phyloP scores from a whole-genome alignment of 2,113 vertebrate genomes.

The Myiagra hebetior region DNA sequence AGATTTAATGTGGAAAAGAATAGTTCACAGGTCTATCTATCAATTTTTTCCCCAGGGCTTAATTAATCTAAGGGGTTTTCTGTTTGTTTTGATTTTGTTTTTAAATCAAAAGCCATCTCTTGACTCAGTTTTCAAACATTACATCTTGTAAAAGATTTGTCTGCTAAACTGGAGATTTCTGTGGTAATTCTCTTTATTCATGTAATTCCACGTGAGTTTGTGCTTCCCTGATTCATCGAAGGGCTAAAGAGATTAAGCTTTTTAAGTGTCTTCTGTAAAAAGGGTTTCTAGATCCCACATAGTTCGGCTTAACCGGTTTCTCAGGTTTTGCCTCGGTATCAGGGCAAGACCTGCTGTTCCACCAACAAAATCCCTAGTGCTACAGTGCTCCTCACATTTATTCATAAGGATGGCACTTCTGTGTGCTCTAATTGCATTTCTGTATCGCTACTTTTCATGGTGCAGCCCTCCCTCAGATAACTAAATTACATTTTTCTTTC shows the following conservation, averaged over 20 bases:
- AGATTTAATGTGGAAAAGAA: neutral
- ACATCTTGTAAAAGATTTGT: neutral
- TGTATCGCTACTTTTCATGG: neutral
- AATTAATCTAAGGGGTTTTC: neutral
- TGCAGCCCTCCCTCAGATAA: neutral
- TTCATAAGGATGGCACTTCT: neutral
- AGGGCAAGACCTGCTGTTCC: neutral
- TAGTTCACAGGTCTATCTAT: neutral
- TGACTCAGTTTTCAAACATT: neutral
- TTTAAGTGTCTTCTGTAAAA: neutral
- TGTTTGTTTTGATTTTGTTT: neutral
- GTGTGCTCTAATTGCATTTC: neutral
- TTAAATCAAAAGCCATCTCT: neutral
- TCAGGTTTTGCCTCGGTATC: neutral
- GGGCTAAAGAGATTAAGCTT: neutral
- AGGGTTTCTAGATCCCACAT: neutral
- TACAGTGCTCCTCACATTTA: neutral
- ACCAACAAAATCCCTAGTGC: neutral
- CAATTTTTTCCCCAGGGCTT: neutral
- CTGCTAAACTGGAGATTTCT: neutral
- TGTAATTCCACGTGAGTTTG: neutral
- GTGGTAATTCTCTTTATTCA: neutral
- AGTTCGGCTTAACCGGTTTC: neutral
- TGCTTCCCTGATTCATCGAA: neutral
- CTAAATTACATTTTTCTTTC: neutral